phyloP scores from a whole-genome alignment of 2,888 invertebrate genomes.

The Andrena bicolor region DNA sequence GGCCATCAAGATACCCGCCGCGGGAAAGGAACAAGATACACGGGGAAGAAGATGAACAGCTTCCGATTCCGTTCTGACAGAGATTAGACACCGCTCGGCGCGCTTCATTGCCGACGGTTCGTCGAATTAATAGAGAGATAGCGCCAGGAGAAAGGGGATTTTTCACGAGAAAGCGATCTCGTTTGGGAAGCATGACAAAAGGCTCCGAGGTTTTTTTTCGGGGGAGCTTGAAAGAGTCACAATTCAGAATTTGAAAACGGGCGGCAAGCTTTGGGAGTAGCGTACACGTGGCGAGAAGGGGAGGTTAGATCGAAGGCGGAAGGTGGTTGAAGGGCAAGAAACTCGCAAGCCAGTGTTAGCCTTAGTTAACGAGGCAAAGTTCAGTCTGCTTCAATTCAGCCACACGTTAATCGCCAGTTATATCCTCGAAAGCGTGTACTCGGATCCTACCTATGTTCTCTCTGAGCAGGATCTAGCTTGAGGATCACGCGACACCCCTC shows the following conservation, averaged over 20 bases:
- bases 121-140: conserved; percentile 52
- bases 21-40: conserved; percentile 40
- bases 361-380: conserved; percentile 55
- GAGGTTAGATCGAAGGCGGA: conserved; percentile 16
- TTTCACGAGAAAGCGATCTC: background rate
- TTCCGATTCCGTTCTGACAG: conserved; percentile 43
- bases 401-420: conserved; percentile 64
- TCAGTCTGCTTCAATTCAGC: conserved; percentile 40
- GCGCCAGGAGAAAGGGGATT: conserved; percentile 23
- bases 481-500: conserved; percentile 59
- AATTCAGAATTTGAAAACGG: no score
- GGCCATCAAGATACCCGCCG: conserved; percentile 40
- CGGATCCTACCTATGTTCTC: conserved; percentile 72
- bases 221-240: no score
- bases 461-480: conserved; percentile 55
- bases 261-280: no score
- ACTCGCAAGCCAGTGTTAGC: conserved; percentile 60
- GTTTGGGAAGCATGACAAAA: background rate
- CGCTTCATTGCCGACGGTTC: conserved; percentile 37
- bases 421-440: conserved; percentile 36
- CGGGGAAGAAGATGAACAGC: conserved; percentile 51
- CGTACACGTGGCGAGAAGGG: background rate
- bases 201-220: no score
- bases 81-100: conserved; percentile 42
- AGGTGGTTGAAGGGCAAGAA: conserved; percentile 21